Conservation (phyloP, 2,888 invertebrate genomes). For the Hololepta plana region DNA sequence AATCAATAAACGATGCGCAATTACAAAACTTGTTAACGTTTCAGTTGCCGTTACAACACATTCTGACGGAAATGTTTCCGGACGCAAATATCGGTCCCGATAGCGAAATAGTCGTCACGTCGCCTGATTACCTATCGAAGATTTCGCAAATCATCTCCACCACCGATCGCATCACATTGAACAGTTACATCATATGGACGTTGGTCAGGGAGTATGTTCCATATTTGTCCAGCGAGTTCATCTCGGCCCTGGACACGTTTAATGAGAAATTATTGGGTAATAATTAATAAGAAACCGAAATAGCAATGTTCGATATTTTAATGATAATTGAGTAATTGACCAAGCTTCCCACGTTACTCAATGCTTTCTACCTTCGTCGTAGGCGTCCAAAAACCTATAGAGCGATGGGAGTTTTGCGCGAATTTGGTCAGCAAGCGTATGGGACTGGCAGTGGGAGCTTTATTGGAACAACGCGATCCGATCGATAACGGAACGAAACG, state of each 20-base stretch:
- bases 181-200: slow-evolving; percentile 41
- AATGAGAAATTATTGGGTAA: slow-evolving; percentile 19
- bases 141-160: slow-evolving; percentile 32
- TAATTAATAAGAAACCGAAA: slow-evolving; percentile 4
- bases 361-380: background rate
- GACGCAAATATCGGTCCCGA: slow-evolving; percentile 28
- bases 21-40: slow-evolving; percentile 9
- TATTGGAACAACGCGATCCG: slow-evolving; percentile 21
- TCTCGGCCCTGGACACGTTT: slow-evolving; percentile 17
- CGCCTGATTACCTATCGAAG: slow-evolving; percentile 31
- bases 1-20: background rate
- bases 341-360: background rate
- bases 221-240: slow-evolving; percentile 30
- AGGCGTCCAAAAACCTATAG: slow-evolving; percentile 9
- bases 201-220: slow-evolving; percentile 33
- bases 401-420: slow-evolving; percentile 35
- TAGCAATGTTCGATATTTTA: slow-evolving; percentile 2
- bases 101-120: slow-evolving; percentile 33
- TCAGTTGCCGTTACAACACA: slow-evolving; percentile 28
- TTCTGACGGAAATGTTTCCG: slow-evolving; percentile 30
- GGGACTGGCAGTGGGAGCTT: slow-evolving; percentile 28
- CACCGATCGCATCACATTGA: slow-evolving; percentile 31
- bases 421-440: slow-evolving; percentile 28
- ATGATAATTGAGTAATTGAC: slow-evolving; percentile 3
- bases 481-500: slow-evolving; percentile 14